A percentile compares a stretch with the other conserved stretches of the same genome.
phyloP scores from a whole-genome alignment of 2,797 vertebrate genomes.

The Cuniculus paca region DNA sequence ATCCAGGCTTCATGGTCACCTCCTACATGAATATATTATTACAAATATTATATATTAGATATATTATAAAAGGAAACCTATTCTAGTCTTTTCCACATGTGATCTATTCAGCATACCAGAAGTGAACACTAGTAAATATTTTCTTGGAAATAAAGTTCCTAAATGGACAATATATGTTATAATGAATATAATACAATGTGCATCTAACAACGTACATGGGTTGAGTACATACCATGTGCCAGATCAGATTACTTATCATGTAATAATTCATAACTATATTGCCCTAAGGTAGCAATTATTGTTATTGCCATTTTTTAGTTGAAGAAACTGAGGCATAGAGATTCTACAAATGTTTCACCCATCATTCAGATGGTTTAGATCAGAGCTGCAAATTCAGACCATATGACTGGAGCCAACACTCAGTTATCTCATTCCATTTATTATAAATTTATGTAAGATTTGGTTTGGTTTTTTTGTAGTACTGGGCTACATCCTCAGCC shows the following conservation, averaged over 20 bases:
- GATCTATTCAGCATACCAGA: background rate
- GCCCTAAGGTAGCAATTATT: background rate
- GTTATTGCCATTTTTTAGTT: background rate
- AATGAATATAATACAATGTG: background rate
- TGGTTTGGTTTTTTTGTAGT: background rate
- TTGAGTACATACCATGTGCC: background rate
- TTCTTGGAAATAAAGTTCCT: background rate
- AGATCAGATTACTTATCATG: background rate
- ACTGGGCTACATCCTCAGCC: background rate
- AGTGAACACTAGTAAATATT: background rate
- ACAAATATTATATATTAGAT: background rate
- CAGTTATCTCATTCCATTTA: background rate
- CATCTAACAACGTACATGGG: background rate
- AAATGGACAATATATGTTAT: background rate
- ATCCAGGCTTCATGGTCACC: background rate
- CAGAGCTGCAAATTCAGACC: background rate
- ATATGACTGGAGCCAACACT: background rate
- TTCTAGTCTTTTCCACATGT: background rate
- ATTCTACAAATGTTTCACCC: background rate
- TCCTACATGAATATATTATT: background rate
- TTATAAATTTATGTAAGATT: background rate
- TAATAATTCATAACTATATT: background rate
- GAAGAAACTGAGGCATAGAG: background rate
- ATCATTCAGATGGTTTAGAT: background rate
- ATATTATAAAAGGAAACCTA: background rate